A percentile compares a stretch with the other conserved stretches of the same genome.
Conservation (phyloP, 2,113 vertebrate species). For the Chunga burmeisteri region DNA sequence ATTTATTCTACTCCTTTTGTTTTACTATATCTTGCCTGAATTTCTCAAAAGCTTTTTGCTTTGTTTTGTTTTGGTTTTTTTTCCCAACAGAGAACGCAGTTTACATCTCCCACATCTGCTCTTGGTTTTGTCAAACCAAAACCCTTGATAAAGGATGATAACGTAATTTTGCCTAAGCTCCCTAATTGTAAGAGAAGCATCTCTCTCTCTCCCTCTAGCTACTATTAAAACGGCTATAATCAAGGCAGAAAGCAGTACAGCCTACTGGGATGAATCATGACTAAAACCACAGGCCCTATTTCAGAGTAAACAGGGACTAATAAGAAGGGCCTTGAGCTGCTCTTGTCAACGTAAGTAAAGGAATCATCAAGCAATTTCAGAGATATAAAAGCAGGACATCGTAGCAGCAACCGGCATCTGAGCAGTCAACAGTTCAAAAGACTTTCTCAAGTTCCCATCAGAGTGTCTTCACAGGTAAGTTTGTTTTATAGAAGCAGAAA, state of each 20-base stretch:
- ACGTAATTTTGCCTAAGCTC: neutral
- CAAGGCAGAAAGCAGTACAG: neutral
- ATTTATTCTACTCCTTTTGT: neutral
- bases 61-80: accelerated
- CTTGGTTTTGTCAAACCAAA: neutral
- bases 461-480: neutral
- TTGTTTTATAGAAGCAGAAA: neutral
- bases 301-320: neutral
- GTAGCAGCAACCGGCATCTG: neutral
- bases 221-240: neutral
- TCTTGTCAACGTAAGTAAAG: neutral
- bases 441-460: neutral
- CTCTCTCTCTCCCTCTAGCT: neutral
- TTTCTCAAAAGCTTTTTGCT: neutral
- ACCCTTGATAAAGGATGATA: neutral
- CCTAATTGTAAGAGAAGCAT: neutral
- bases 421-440: neutral
- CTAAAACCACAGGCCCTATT: neutral
- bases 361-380: neutral
- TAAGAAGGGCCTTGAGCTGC: neutral
- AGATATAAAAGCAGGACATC: neutral
- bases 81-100: neutral
- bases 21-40: neutral
- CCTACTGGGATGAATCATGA: neutral
- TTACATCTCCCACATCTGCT: neutral